These are phyloP conservation scores for Paedocypris micromegethes DNA, from an alignment of 2,797 vertebrate genomes.

Conservation along the genomic window DNA sequence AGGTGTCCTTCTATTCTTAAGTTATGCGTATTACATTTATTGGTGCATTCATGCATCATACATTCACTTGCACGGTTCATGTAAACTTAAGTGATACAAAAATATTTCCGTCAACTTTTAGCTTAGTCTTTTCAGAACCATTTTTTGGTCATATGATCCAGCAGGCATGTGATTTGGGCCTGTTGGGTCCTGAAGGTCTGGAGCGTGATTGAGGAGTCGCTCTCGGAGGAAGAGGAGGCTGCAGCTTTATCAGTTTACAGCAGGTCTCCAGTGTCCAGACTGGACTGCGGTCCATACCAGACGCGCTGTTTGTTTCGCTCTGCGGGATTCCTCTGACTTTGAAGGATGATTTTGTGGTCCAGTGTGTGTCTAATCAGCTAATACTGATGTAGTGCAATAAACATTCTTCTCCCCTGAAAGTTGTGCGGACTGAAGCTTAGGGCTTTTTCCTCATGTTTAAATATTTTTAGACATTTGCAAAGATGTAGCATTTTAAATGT, in stretches of 20 bases:
- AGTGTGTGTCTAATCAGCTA: conserved; percentile 25
- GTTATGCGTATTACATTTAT: too few relatives aligned
- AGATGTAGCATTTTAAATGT: too few relatives aligned
- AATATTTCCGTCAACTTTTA: too few relatives aligned
- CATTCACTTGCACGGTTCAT: too few relatives aligned
- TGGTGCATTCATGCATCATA: too few relatives aligned
- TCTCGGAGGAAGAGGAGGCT: conserved; percentile 12
- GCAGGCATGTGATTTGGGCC: conserved; percentile 1
- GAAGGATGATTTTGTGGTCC: conserved; percentile 38
- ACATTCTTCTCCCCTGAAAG: conserved; percentile 3
- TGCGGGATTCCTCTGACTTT: conserved; percentile 39
- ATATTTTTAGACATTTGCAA: too few relatives aligned
- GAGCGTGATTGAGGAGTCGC: conserved; percentile 24
- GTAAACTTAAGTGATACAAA: too few relatives aligned
- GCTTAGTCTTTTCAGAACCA: too few relatives aligned
- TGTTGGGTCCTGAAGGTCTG: conserved; percentile 34
- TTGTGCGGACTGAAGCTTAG: not conserved
- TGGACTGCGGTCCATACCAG: conserved; percentile 25
- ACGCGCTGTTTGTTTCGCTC: conserved; percentile 40
- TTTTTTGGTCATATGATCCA: too few relatives aligned
- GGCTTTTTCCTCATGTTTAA: not conserved
- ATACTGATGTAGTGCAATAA: conserved; percentile 16
- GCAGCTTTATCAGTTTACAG: conserved; percentile 31
- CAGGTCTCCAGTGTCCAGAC: conserved; percentile 28
- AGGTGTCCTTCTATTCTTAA: too few relatives aligned